Conservation (phyloP, 2,797 vertebrate genomes). For the Numenius phaeopus region DNA sequence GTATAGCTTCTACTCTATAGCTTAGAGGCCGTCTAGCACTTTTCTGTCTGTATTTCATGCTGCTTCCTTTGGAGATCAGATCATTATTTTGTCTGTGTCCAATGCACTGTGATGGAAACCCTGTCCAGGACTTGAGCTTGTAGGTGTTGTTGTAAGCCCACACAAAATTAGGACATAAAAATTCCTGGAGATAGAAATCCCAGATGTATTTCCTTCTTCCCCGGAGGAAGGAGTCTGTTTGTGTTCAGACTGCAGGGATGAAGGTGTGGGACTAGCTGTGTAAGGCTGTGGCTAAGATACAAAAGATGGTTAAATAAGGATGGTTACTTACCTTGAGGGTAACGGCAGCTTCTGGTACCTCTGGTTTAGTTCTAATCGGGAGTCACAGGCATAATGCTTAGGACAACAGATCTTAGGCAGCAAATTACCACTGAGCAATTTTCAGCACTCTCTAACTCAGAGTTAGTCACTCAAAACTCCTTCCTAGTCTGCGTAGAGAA, state of each 20-base stretch:
- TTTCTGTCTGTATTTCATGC: neutral
- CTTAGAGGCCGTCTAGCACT: neutral
- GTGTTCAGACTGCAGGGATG: neutral
- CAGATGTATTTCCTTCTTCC: neutral
- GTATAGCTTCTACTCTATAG: neutral
- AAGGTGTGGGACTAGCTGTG: neutral
- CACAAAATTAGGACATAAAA: neutral
- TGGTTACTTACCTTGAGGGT: neutral
- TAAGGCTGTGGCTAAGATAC: neutral
- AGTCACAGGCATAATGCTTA: fast-evolving
- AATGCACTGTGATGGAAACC: neutral
- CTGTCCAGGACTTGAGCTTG: neutral
- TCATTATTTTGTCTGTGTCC: neutral
- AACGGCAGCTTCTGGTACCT: neutral
- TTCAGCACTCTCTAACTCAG: neutral
- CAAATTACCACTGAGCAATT: neutral
- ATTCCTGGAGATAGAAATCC: neutral
- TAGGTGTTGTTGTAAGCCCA: neutral
- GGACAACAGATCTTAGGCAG: neutral
- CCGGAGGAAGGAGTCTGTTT: neutral
- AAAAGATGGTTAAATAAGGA: neutral
- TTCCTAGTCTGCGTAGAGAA: neutral
- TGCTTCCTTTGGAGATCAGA: neutral
- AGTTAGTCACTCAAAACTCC: neutral
- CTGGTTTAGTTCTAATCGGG: neutral